These are phyloP conservation scores for Phaethon lepturus DNA, from an alignment of 2,113 vertebrate genomes.

Conservation along the genomic window DNA sequence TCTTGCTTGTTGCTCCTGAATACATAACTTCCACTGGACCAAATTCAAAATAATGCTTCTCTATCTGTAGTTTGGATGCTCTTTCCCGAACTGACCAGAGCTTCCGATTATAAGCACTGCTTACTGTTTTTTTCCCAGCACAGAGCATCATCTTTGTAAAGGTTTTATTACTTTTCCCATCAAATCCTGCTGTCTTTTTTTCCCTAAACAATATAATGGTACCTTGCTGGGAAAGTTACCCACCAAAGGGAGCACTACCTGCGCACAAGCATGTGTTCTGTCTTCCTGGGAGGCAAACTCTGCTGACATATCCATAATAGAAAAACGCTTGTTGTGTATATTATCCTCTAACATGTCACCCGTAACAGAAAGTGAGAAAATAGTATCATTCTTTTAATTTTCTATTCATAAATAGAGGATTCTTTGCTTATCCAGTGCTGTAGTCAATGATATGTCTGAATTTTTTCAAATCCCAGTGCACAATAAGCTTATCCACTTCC, in stretches of 20 bases:
- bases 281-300: background rate
- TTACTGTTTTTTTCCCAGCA: background rate
- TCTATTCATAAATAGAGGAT: background rate
- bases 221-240: background rate
- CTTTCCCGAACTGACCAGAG: background rate
- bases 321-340: rapidly evolving
- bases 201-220: background rate
- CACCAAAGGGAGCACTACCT: background rate
- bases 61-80: background rate
- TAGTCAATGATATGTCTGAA: background rate
- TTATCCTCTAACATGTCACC: background rate
- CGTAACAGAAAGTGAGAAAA: background rate
- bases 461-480: background rate
- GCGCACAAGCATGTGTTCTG: background rate
- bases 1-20: background rate
- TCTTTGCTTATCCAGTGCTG: background rate
- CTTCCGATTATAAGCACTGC: background rate
- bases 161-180: background rate
- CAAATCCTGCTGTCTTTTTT: background rate
- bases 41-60: background rate
- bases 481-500: background rate
- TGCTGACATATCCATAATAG: background rate
- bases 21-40: background rate
- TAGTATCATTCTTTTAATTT: background rate
- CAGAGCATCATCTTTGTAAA: background rate